A percentile compares a stretch with the other conserved stretches of the same genome.
Conservation (phyloP, 2,888 invertebrate genomes). For the Amaurobius ferox region DNA sequence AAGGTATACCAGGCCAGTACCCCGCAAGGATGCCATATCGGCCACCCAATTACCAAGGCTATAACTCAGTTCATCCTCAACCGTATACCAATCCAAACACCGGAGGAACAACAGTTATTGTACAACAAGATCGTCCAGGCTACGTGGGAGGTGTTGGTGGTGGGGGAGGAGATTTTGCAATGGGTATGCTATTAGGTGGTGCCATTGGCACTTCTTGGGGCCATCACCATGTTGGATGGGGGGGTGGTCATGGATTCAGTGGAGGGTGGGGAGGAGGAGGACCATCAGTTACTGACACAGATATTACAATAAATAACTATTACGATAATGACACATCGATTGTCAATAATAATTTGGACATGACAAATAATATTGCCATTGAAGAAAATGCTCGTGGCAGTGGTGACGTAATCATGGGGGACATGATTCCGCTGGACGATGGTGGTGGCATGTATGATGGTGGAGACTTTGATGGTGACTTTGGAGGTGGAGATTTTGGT, state of each 20-base stretch:
- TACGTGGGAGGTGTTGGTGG: conserved; percentile 31
- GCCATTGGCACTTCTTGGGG: conserved; percentile 61
- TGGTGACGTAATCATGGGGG: conserved; percentile 13
- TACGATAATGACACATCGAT: conserved; percentile 57
- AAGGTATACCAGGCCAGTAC: conserved; percentile 44
- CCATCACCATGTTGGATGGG: conserved; percentile 1
- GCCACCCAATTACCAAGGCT: conserved; percentile 22
- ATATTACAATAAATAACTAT: conserved; percentile 63
- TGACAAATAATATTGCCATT: conserved; percentile 41
- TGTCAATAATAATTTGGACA: conserved; percentile 46
- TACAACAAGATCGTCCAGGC: conserved; percentile 38
- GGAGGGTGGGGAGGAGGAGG: conserved; percentile 27
- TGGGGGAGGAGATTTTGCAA: conserved; percentile 47
- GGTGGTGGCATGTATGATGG: conserved; percentile 25
- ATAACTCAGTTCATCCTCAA: conserved; percentile 30
- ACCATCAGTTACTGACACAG: conserved; percentile 29
- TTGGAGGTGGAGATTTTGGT: conserved; percentile 25
- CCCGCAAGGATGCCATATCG: conserved; percentile 23
- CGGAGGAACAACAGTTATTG: conserved; percentile 31
- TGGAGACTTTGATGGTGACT: conserved; percentile 26
- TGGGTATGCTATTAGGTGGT: conserved; percentile 64
- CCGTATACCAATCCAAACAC: not conserved
- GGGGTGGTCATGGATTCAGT: conserved; percentile 28
- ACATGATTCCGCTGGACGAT: conserved; percentile 28
- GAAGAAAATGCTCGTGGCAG: conserved; percentile 10